Base-by-base conservation (phyloP, 2,888 invertebrate genomes). In the Catotricha subobsoleta region DNA sequence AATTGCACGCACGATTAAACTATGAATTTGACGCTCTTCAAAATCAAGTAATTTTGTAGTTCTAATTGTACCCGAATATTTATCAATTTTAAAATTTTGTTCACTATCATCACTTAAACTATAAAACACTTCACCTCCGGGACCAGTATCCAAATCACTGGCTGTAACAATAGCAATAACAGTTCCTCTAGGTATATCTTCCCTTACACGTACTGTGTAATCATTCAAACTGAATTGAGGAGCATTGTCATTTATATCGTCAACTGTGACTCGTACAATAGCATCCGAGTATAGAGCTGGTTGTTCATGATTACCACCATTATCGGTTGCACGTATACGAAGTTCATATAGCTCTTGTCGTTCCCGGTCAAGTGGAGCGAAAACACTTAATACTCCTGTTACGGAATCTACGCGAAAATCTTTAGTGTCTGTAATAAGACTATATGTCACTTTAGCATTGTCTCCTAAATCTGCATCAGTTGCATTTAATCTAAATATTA, bases 181-280 rank as follows among this genome's bases (percentile, higher is more conserved):
- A 43, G 86, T 79, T 45, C 91, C 91, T 2, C 74, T 64, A 0
- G 92, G 94, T 41, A 92, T 73, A 61, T 94, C 94, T 62, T 95
- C 94, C 6, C 88, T 74, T 18, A 90, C 76, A 55, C 86, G 82
- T 28, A 88, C 84, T 30, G 70, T 58, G 54, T 86, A 87, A 46
- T 74, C 72, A 20, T 72, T 61, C 36, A 84, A 67, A 23, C 80
- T 77, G 58, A 92, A 94, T 46, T 68, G 72, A 1, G 91, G 91
- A 2, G 81, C 70, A 57, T 83, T 86, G 62, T 86, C 94, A 62
- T 94, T 94, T 39, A 90, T 79, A 60, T 95, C 94, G 53, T 84
- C 82, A 6, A 90, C 76, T 25, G 74, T 71, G 34, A 90, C 76
- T 46, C 82, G 72, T 19, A 94, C 80, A 20, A 81, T 61, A 3